Percentiles rank a stretch among this genome's conserved stretches.
phyloP scores from a whole-genome alignment of 2,888 invertebrate genomes.

The Sphaerophoria rueppellii region DNA sequence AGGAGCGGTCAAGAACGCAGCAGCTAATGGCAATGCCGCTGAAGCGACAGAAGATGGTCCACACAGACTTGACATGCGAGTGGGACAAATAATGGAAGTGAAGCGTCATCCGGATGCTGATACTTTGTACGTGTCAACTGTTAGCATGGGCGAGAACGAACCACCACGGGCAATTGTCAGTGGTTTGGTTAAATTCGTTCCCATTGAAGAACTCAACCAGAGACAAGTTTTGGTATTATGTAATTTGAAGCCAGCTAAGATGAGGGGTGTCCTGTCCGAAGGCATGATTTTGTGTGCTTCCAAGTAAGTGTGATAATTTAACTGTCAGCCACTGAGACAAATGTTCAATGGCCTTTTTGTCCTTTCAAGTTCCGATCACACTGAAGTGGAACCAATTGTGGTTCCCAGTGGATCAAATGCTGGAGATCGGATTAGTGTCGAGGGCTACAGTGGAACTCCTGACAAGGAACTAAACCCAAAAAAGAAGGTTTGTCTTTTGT shows the following conservation, averaged over 20 bases:
- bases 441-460: slow-evolving; percentile 91
- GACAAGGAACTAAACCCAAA: slow-evolving; percentile 96
- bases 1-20: slow-evolving; percentile 80
- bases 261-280: slow-evolving; percentile 94
- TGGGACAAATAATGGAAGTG: slow-evolving; percentile 93
- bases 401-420: slow-evolving; percentile 89
- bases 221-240: slow-evolving; percentile 96
- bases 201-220: slow-evolving; percentile 94
- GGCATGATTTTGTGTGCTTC: slow-evolving; percentile 98
- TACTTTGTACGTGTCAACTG: slow-evolving; percentile 94
- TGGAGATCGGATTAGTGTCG: slow-evolving; percentile 92
- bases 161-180: slow-evolving; percentile 89
- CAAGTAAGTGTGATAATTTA: slow-evolving; percentile 82
- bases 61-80: slow-evolving; percentile 91
- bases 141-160: slow-evolving; percentile 90
- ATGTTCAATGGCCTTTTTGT: background rate
- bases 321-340: background rate
- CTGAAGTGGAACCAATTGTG: slow-evolving; percentile 92
- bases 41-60: slow-evolving; percentile 85
- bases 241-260: slow-evolving; percentile 98
- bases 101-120: slow-evolving; percentile 96
- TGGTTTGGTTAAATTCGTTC: slow-evolving; percentile 95
- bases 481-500: slow-evolving; percentile 89
- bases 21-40: slow-evolving; percentile 74
- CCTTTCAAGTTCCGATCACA: slow-evolving; percentile 86